These are phyloP conservation scores for Hydriomena furcata DNA, from an alignment of 2,888 invertebrate species.

Conservation along the genomic window DNA sequence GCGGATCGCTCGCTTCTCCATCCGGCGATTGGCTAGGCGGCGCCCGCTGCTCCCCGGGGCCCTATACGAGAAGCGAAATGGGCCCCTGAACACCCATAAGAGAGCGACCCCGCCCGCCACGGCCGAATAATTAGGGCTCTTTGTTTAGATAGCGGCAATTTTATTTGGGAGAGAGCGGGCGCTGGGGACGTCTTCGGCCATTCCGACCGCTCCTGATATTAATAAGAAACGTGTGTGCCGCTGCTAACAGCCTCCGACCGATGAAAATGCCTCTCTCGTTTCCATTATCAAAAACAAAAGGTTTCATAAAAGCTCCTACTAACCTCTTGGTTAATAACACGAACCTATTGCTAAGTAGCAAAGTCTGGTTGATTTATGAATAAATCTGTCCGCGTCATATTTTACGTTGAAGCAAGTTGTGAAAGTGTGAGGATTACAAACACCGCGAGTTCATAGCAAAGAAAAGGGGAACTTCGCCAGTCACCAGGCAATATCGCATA, in stretches of 20 bases:
- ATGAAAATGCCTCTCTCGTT: slow-evolving; percentile 52
- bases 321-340: slow-evolving; percentile 4
- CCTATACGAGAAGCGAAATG: slow-evolving; percentile 86
- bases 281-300: slow-evolving; percentile 44
- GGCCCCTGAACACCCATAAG: slow-evolving; percentile 88
- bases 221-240: slow-evolving; percentile 79
- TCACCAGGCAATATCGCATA: slow-evolving; percentile 78
- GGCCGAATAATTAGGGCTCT: slow-evolving; percentile 87
- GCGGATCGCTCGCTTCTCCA: slow-evolving; percentile 81
- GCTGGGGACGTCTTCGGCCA: slow-evolving; percentile 81
- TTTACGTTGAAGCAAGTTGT: slow-evolving; percentile 62
- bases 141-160: slow-evolving; percentile 85
- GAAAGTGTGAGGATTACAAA: slow-evolving; percentile 62
- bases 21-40: slow-evolving; percentile 86
- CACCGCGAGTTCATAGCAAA: slow-evolving; percentile 66
- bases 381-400: slow-evolving; percentile 34
- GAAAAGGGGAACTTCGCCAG: slow-evolving; percentile 73
- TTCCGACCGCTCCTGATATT: slow-evolving; percentile 79
- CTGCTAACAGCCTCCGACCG: slow-evolving; percentile 52
- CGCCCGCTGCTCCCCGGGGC: slow-evolving; percentile 84
- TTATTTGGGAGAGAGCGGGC: slow-evolving; percentile 83
- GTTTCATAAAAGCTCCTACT: slow-evolving; percentile 21
- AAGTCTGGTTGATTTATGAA: slow-evolving; percentile 10
- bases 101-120: slow-evolving; percentile 86
- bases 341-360: neutral